Percentiles rank a stretch among this genome's conserved stretches.
These are phyloP conservation scores for Ips typographus DNA, from an alignment of 1,140 invertebrate species.

Conservation along the genomic window DNA sequence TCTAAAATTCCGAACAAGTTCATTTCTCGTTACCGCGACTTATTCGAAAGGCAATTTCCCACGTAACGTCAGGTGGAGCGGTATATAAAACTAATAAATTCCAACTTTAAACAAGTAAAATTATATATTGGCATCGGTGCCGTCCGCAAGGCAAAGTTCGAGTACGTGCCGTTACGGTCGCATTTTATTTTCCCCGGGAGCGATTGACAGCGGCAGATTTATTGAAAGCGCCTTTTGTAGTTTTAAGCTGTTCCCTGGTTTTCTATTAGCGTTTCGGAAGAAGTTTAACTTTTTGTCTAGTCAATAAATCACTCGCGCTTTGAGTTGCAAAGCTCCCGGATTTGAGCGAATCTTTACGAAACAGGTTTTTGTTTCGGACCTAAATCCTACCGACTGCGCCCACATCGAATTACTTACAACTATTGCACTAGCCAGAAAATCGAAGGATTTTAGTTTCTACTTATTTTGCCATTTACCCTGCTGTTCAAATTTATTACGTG, in stretches of 20 bases:
- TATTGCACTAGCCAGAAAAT: too few relatives aligned
- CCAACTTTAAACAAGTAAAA: conserved; percentile 37
- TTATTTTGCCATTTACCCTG: too few relatives aligned
- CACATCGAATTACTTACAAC: too few relatives aligned
- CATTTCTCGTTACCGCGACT: neutral
- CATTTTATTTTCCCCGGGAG: conserved; percentile 18
- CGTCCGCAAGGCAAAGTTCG: conserved; percentile 26
- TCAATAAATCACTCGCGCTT: conserved; percentile 15
- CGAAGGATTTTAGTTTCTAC: too few relatives aligned
- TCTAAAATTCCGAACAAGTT: neutral
- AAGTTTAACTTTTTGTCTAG: conserved; percentile 26
- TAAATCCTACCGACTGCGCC: too few relatives aligned
- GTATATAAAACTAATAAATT: conserved; percentile 35
- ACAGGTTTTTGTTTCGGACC: neutral
- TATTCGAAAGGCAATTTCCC: conserved; percentile 9
- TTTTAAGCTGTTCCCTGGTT: conserved; percentile 33
- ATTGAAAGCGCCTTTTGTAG: conserved; percentile 34
- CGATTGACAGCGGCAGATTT: conserved; percentile 33
- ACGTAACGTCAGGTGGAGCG: conserved; percentile 20
- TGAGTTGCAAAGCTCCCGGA: conserved; percentile 17
- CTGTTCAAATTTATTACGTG: too few relatives aligned
- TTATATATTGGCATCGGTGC: conserved; percentile 29
- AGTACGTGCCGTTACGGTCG: conserved; percentile 21
- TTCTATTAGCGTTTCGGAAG: conserved; percentile 32
- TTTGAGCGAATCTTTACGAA: conserved; percentile 3